Percentiles rank a stretch among this genome's conserved stretches.
Conservation (phyloP, 1,140 invertebrate species). For the Drosophila gunungcola region DNA sequence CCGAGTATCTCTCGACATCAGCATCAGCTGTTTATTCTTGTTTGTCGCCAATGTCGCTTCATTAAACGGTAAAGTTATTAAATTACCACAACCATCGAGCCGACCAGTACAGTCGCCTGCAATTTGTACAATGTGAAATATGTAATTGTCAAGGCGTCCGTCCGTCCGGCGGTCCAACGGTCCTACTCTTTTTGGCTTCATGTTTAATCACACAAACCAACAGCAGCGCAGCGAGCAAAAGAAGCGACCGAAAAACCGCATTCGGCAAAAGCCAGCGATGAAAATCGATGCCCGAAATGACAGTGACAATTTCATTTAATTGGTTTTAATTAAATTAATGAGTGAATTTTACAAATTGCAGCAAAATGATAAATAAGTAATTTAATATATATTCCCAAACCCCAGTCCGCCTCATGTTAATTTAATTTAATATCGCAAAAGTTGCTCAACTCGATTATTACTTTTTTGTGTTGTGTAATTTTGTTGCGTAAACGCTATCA, state of each 20-base stretch:
- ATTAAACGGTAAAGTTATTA: constrained; percentile 82
- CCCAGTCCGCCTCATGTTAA: constrained; percentile 53
- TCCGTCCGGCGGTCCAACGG: constrained; percentile 1
- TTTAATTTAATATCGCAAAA: constrained; percentile 76
- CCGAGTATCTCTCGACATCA: constrained; percentile 48
- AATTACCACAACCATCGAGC: constrained; percentile 73
- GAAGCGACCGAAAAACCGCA: constrained; percentile 66
- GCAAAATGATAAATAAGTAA: constrained; percentile 83
- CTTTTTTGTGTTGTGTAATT: constrained; percentile 51
- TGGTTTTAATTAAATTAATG: constrained; percentile 84
- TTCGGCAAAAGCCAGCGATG: constrained; percentile 59
- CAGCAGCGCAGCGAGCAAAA: constrained; percentile 1
- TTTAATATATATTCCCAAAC: constrained; percentile 66
- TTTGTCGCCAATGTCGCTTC: constrained; percentile 64
- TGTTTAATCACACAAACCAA: constrained; percentile 57
- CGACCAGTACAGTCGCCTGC: constrained; percentile 62
- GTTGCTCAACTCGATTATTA: constrained; percentile 29
- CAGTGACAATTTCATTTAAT: constrained; percentile 84
- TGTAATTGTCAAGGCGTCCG: constrained; percentile 78
- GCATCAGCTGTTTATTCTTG: constrained; percentile 71
- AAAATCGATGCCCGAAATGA: constrained; percentile 82
- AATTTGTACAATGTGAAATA: constrained; percentile 81
- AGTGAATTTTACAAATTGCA: constrained; percentile 83
- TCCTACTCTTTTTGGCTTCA: constrained; percentile 46
- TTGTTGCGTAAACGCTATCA: constrained; percentile 66